Percentiles rank a stretch among this genome's conserved stretches.
Conservation (phyloP, 2,888 invertebrate genomes). For the Mycogona germanica region DNA sequence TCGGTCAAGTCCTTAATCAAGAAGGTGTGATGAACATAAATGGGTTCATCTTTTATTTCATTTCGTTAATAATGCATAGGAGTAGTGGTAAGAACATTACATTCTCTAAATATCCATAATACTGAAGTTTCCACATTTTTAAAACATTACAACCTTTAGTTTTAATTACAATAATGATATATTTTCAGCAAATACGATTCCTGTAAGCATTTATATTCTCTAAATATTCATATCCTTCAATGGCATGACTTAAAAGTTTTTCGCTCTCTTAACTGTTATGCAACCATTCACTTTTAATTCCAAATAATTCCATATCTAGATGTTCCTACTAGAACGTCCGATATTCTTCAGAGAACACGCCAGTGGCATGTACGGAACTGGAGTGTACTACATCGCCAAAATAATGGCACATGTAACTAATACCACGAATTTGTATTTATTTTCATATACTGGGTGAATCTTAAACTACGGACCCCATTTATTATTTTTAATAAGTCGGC, state of each 20-base stretch:
- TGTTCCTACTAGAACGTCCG: conserved; percentile 78
- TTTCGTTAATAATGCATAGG: no score
- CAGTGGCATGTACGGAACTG: conserved; percentile 81
- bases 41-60: conserved; percentile 78
- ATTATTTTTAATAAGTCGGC: no score
- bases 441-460: no score
- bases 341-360: conserved; percentile 78
- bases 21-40: conserved; percentile 91
- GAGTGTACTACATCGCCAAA: conserved; percentile 83
- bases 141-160: no score
- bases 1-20: conserved; percentile 64
- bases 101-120: no score
- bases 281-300: no score
- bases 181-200: conserved; percentile 80
- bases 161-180: no score
- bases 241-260: background rate
- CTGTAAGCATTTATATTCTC: conserved; percentile 47
- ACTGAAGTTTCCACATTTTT: no score
- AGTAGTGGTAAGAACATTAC: no score
- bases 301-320: no score
- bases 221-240: background rate
- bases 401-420: conserved; percentile 57
- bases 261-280: background rate
- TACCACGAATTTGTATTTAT: background rate
- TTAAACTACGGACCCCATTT: no score